A percentile compares a stretch with the other conserved stretches of the same genome.
These are phyloP conservation scores for Drosophila nigromelanica DNA, from an alignment of 1,140 invertebrate genomes.

Conservation along the genomic window DNA sequence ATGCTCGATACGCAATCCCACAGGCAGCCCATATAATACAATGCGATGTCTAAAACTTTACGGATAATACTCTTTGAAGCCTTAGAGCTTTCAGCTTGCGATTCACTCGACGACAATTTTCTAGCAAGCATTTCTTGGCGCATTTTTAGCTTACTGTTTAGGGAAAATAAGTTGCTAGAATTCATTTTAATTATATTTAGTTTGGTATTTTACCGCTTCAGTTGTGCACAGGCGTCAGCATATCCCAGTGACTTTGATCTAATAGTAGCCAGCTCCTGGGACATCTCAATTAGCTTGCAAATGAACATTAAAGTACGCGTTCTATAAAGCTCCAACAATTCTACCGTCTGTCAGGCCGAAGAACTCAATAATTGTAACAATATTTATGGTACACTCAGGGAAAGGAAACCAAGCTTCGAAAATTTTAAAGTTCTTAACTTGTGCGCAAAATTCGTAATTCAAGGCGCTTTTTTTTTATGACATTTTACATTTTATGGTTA, in stretches of 20 bases:
- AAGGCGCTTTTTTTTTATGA: no score
- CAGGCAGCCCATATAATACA: slow-evolving; percentile 4
- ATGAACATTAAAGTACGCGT: slow-evolving; percentile 16
- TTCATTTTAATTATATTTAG: neutral
- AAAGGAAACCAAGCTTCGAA: no score
- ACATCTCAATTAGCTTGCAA: slow-evolving; percentile 4
- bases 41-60: neutral
- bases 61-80: neutral
- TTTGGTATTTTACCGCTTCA: slow-evolving; percentile 10
- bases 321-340: slow-evolving; percentile 3
- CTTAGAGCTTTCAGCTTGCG: neutral
- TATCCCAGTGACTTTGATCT: neutral
- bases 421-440: no score
- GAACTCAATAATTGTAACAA: no score
- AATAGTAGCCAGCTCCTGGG: neutral
- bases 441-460: no score
- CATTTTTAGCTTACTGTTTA: neutral
- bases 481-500: no score
- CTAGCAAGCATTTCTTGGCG: neutral
- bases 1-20: slow-evolving; percentile 26
- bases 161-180: neutral
- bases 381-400: no score
- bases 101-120: neutral
- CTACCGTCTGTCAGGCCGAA: neutral
- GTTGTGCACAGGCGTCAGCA: neutral